A percentile compares a stretch with the other conserved stretches of the same genome.
Conservation (phyloP, 64 coral and sea anemone species). For the Montipora foliosa region DNA sequence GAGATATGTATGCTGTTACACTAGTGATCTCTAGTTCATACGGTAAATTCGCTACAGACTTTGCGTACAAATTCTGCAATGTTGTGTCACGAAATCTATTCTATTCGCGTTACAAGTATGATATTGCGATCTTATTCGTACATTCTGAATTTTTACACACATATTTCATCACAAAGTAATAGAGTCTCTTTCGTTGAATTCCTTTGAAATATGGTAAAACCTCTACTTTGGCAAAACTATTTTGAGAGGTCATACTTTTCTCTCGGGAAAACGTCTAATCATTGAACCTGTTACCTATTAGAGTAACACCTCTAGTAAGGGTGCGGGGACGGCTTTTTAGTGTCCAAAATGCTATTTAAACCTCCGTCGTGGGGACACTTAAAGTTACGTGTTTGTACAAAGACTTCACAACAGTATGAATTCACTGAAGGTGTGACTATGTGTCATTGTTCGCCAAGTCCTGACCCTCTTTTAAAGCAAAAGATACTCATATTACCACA, state of each 20-base stretch:
- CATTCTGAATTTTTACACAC: neutral
- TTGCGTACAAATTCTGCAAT: neutral
- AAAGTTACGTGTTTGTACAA: neutral
- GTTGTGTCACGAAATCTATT: neutral
- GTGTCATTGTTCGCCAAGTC: neutral
- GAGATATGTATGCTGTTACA: neutral
- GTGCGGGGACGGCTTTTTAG: neutral
- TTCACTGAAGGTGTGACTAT: neutral
- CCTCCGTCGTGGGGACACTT: neutral
- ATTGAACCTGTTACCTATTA: neutral
- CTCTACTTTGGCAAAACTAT: neutral
- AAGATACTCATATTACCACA: neutral
- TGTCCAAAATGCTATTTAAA: neutral
- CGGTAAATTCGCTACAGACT: neutral
- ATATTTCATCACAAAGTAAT: neutral
- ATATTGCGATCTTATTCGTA: neutral
- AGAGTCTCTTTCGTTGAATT: neutral
- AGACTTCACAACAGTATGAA: constrained; percentile 2
- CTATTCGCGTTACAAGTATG: neutral
- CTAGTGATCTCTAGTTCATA: neutral
- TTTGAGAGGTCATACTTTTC: neutral
- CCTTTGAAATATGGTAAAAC: neutral
- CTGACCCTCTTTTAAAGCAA: neutral
- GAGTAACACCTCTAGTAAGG: neutral
- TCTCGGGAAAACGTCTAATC: neutral